Evolutionary conservation across 2,797 vertebrate species (phyloP), one percentile per base, ranked within the genome.

Genomic region (Ceyx erithaca): DNA sequence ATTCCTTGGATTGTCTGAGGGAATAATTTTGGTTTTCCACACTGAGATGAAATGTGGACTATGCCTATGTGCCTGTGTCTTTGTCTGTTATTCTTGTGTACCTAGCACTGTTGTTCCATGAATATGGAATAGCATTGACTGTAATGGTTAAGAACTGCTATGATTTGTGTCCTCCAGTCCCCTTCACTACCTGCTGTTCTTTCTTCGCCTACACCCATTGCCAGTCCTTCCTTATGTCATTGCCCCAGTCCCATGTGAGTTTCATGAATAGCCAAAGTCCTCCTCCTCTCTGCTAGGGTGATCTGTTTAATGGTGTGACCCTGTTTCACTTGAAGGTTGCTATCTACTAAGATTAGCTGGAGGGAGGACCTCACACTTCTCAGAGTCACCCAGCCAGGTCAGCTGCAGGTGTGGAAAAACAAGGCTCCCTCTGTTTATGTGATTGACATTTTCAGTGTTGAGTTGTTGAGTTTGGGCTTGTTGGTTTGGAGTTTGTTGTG

Each of bases 61-160:
- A 14, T 70, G 30, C 2, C 1, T 59, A 14, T 4, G 3, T n/a
- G 58, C 1, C 5, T 3, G 0, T 20, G 37, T 19, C 12, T 69
- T 57, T 43, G 11, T 80, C 33, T 63, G 8, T 37, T 41, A 12
- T 0, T 1, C 33, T 55, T 76, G 31, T 52, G 23, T 57, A 11
- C 30, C 87, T 59, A 26, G 13, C 72, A 19, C 12, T 4, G 4
- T 48, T 12, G 7, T 52, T 67, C 59, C 41, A 30, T 45, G 22
- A 68, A 15, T 80, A 28, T 45, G 51, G 37, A 49, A 20, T 8
- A 17, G 26, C 11, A 10, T 4, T 78, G n/a, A 33, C 14, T 41
- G 15, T 18, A n/a, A 31, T 17, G 14, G 10, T 45, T 52, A 79
- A 77, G 26, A 30, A 49, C 40, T 7, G 4, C 33, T 26, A 26